Base-by-base conservation (phyloP, 92 coral and sea anemone genomes). In the Virgularia gustaviana region DNA sequence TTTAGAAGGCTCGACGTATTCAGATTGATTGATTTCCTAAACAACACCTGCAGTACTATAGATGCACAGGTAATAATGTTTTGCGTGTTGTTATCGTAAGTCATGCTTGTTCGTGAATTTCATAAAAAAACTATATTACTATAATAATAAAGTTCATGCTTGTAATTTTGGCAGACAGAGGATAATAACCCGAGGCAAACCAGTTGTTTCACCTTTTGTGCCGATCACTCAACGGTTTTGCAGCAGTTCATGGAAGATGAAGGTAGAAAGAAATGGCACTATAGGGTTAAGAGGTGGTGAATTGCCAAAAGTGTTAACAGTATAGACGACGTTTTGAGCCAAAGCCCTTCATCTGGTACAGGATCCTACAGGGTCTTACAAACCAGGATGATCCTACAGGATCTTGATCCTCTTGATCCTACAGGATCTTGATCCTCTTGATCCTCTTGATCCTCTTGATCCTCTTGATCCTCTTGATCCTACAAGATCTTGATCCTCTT, bases 1-100 rank as follows among this genome's bases (percentile, higher is more conserved):
- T 49, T 34, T 39, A 68, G 75, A 34, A 31, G 29, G 11, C 44
- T 32, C 16, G 58, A 49, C 29, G 12, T 68, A 31, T 68, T 68
- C 51, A 27, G 27, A 31, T 68, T 68, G 19, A 68, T 68, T 32
- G 75, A 68, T 68, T 31, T 44, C 23, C 16, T 68, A 49, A 49
- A 24, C 34, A 35, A 25, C 9, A 43, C 29, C 15, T 16, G 13
- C 15, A 22, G 30, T 4, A 22, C 30, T 33, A 22, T 9, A 22
- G 58, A 12, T 3, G 13, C 29, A 2, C 10, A 12, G 4, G 30
- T 22, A 33, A 33, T 52, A 52, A 6, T 1, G 2, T 3, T 52
- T 6, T 52, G 6, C 18, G 22, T 4, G 22, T 5, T 5, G 4
- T 47, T 3, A 47, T 15, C 18, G 45, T 39, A 8, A 53, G 19